These are phyloP conservation scores for Heliornis fulica DNA, from an alignment of 2,113 vertebrate genomes.

Conservation along the genomic window DNA sequence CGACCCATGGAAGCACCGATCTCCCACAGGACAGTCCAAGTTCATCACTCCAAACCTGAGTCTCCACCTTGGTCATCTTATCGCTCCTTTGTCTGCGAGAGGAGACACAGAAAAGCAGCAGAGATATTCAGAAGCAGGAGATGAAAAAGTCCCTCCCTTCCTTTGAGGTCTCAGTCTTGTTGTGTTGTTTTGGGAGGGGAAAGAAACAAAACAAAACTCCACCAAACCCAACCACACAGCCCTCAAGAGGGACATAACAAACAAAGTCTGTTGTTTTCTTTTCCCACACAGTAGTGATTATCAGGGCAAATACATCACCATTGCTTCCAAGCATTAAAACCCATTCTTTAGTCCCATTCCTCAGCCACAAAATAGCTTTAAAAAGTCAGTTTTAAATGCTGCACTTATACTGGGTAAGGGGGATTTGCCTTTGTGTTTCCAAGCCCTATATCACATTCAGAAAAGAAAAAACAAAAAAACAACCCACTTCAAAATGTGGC, in stretches of 20 bases:
- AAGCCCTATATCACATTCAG: background rate
- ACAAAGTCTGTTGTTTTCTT: background rate
- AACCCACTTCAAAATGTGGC: background rate
- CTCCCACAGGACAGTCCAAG: background rate
- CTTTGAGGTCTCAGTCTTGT: background rate
- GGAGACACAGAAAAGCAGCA: background rate
- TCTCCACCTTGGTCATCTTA: background rate
- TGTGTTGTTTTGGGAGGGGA: background rate
- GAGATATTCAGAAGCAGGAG: background rate
- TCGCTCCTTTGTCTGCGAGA: rapidly evolving
- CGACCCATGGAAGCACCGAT: background rate
- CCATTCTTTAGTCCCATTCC: background rate
- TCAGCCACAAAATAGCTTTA: background rate
- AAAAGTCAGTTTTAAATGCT: background rate
- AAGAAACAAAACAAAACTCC: no score
- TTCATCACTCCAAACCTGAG: background rate
- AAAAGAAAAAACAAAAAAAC: background rate
- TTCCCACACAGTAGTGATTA: background rate
- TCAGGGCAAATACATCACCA: background rate
- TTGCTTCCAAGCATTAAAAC: background rate
- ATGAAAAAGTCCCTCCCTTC: background rate
- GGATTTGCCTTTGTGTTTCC: background rate
- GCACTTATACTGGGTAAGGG: background rate
- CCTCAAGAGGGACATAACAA: background rate
- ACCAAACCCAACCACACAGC: background rate